Base-by-base conservation (phyloP, 23 tunicate genomes). In the Halocynthia aurantium region DNA sequence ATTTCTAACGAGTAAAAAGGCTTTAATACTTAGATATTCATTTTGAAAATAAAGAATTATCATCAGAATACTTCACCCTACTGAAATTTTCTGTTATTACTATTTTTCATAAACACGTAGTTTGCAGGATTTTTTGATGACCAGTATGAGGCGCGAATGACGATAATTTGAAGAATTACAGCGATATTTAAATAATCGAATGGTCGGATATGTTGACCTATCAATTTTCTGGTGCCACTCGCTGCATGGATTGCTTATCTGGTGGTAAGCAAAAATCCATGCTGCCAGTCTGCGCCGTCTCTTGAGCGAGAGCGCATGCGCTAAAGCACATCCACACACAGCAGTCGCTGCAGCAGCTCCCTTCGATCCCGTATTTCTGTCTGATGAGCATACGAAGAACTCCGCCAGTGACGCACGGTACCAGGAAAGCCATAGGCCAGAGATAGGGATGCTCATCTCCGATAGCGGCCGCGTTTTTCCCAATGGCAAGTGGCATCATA, bases 341-440 rank as follows among this genome's bases (percentile, higher is more conserved):
- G 19, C 70, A 65, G 19, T 65, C 70, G 70, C 70, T 49, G 6
- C 18, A 22, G 13, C 55, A 53, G 12, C 60, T 40, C 19, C 78
- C 78, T 53, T 53, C 78, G 78, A 74, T 74, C 10, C 78, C 78
- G 65, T 74, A 18, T 31, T 53, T 52, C 57, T 74, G 60, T 50
- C 78, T 22, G 20, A 74, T 44, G 55, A 19, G 55, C 10, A 63
- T 74, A 17, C 78, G 55, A 10, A 74, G 64, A 4, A 74, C 64
- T 50, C 78, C 78, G 56, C 55, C 20, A 52, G 22, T 7, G 65
- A 52, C 19, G 62, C 58, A 53, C 5, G 62, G 62, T 13, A 53
- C 78, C 9, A 52, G 0, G 65, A 53, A 18, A 52, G 78, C 62
- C 78, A 74, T 52, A 0, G 78, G 64, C 78, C 78, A 74, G 64